These are phyloP conservation scores for Drosophila baimaii DNA, from an alignment of 1,140 invertebrate species.

Conservation along the genomic window DNA sequence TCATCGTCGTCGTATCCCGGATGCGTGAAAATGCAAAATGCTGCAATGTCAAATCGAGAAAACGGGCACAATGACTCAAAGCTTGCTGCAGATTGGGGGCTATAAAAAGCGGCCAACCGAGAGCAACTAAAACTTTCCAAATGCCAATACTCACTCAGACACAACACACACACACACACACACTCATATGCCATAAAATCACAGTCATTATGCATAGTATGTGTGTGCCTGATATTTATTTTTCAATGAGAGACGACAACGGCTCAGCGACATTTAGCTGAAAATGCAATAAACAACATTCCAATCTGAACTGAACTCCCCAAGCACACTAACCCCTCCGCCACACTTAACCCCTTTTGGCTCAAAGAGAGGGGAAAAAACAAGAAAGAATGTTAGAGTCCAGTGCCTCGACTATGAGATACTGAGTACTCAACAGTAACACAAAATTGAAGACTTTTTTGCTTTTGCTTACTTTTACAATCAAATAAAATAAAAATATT, in stretches of 20 bases:
- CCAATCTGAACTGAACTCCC: constrained; percentile 66
- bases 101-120: constrained; percentile 58
- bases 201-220: constrained; percentile 68
- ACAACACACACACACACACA: constrained; percentile 14
- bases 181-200: constrained; percentile 41
- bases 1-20: constrained; percentile 36
- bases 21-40: constrained; percentile 65
- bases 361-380: not conserved
- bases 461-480: not conserved
- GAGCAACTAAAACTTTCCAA: constrained; percentile 63
- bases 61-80: constrained; percentile 70
- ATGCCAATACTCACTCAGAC: constrained; percentile 53
- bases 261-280: constrained; percentile 64
- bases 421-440: not conserved
- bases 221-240: constrained; percentile 26
- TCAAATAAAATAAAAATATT: no score
- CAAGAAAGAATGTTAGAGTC: not conserved
- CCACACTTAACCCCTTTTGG: constrained; percentile 17
- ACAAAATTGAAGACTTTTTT: not conserved
- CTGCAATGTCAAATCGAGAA: constrained; percentile 68
- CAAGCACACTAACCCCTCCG: constrained; percentile 28
- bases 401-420: not conserved
- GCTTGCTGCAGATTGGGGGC: constrained; percentile 47
- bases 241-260: constrained; percentile 57
- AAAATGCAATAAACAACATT: constrained; percentile 80